Evolutionary conservation across 2,797 vertebrate species (phyloP).

Genomic region (Synanceia verrucosa): DNA sequence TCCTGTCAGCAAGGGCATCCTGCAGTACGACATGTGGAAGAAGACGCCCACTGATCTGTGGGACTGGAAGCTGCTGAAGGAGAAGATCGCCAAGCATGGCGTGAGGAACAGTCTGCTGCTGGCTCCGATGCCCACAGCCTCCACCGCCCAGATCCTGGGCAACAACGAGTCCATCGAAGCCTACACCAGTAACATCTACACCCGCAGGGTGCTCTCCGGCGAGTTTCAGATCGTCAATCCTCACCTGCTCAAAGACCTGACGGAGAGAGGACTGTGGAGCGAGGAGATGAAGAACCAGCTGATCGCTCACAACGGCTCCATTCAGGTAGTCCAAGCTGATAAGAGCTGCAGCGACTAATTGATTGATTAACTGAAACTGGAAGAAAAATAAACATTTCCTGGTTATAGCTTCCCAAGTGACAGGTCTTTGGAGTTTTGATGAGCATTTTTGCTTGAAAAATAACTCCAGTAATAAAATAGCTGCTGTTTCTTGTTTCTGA

Average conservation of each 20-base stretch:
- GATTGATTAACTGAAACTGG: too few relatives aligned
- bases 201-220: slow-evolving; percentile 95
- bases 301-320: slow-evolving; percentile 93
- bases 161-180: slow-evolving; percentile 98
- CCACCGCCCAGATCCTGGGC: slow-evolving; percentile 97
- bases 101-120: slow-evolving; percentile 95
- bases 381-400: too few relatives aligned
- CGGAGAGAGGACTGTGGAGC: slow-evolving; percentile 92
- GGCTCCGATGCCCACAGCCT: slow-evolving; percentile 97
- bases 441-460: background rate
- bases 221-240: slow-evolving; percentile 99
- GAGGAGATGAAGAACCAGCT: slow-evolving; percentile 99
- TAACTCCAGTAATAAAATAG: too few relatives aligned
- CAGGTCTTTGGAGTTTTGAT: background rate
- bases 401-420: too few relatives aligned
- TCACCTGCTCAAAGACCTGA: slow-evolving; percentile 96
- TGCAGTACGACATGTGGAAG: slow-evolving; percentile 98
- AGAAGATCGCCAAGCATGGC: slow-evolving; percentile 92
- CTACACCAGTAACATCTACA: slow-evolving; percentile 99
- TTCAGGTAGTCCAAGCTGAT: slow-evolving; percentile 89
- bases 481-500: background rate
- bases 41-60: slow-evolving; percentile 89
- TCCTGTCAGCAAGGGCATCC: slow-evolving; percentile 93
- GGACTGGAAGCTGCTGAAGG: slow-evolving; percentile 93
- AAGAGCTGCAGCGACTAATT: background rate